Evolutionary conservation across 2,113 vertebrate species (phyloP), one percentile per base, ranked within the genome.

Genomic region (Arizona elegans): DNA sequence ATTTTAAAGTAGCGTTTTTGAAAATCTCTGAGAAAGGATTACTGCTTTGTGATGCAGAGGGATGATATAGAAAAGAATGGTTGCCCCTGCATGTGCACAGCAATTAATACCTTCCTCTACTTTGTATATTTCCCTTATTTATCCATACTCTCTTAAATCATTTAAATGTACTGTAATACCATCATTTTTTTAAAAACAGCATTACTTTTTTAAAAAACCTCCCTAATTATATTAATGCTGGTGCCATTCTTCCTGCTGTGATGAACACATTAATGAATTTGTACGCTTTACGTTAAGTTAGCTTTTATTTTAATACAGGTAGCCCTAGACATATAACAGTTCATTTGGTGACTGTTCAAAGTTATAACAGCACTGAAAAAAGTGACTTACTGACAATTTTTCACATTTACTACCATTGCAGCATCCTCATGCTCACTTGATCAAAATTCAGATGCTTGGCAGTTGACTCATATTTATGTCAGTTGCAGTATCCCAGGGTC

Each of bases 1-100:
- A 75, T 96, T 95, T 92, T n/a, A 93, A 89, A 54, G 8, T 52
- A 93, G 86, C 62, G 8, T 95, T 95, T 94, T 24, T 94, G 86
- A 75, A 55, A 95, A 93, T 38, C 24, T 94, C 54, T 91, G 29
- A 0, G 4, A 81, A 85, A 38, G 92, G 50, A 91, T 96, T 1
- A 0, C 29, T 93, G 93, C 12, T 92, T 95, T 93, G 87, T 93
- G 53, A 91, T 94, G 54, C 43, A 59, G 29, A 92, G 43, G 38
- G 29, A 62, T 88, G 24, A 62, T 94, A 87, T 0, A 0, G 86
- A 53, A 91, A 95, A 96, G 52, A 91, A 53, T 92, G 90, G 65
- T 65, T 62, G 43, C 92, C 92, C 96, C 65, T 52, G 53, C 38
- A 43, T 43, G 38, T 43, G 38, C 38, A 43, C 38, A 43, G 38